phyloP scores from a whole-genome alignment of 2,113 vertebrate genomes.

The Eonycteris spelaea region DNA sequence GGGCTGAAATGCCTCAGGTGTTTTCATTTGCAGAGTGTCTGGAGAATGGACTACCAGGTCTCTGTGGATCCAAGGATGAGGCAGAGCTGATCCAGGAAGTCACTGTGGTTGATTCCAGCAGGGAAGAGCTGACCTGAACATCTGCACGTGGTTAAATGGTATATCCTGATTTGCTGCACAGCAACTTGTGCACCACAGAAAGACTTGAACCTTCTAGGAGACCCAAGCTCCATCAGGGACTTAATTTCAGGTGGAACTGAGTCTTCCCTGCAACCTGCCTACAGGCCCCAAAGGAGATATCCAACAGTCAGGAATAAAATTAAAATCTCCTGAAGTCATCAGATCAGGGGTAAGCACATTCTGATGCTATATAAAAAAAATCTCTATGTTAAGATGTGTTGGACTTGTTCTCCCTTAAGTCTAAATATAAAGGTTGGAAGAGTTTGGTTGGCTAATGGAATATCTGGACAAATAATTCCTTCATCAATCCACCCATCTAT shows the following conservation, averaged over 20 bases:
- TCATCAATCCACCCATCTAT: not conserved
- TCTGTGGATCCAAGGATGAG: not conserved
- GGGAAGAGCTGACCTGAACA: not conserved
- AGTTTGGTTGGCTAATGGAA: not conserved
- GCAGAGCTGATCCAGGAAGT: not conserved
- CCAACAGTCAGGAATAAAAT: not conserved
- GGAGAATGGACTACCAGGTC: not conserved
- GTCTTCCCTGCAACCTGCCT: not conserved
- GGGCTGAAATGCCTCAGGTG: not conserved
- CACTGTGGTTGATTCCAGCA: not conserved
- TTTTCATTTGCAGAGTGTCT: accelerated
- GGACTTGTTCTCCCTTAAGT: not conserved
- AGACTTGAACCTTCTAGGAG: not conserved
- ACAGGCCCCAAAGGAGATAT: not conserved
- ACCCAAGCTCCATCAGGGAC: not conserved
- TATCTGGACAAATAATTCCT: not conserved
- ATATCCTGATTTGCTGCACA: not conserved
- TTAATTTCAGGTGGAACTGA: not conserved
- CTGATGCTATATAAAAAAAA: not conserved
- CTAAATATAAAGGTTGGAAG: not conserved
- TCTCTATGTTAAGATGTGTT: not conserved
- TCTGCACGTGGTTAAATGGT: not conserved
- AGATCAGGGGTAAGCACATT: too few relatives aligned
- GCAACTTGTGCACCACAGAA: not conserved
- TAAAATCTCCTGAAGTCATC: not conserved